phyloP scores from a whole-genome alignment of 64 coral and sea anemone genomes.

The Montipora capricornis region DNA sequence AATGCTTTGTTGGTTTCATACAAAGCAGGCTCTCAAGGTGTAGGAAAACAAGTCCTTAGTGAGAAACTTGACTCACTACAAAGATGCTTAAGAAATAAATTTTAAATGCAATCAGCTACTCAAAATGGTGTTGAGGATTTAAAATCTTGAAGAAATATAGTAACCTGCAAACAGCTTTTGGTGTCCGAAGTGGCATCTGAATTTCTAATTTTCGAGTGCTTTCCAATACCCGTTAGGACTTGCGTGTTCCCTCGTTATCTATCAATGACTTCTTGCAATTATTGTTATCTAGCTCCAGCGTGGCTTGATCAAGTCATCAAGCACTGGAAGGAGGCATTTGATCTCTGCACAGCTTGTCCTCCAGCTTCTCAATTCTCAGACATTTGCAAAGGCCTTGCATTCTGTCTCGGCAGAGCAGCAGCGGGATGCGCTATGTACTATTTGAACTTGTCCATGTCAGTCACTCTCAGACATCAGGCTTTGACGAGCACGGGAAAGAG shows the following conservation, averaged over 20 bases:
- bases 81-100: no score
- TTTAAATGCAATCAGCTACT: no score
- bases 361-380: slow-evolving; percentile 64
- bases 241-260: background rate
- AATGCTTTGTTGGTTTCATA: no score
- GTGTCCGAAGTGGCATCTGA: no score
- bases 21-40: no score
- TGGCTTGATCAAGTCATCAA: slow-evolving; percentile 49
- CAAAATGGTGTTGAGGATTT: no score
- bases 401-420: slow-evolving; percentile 69
- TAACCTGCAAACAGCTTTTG: no score
- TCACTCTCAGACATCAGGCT: slow-evolving; percentile 88
- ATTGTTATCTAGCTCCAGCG: slow-evolving; percentile 1
- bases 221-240: no score
- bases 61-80: no score
- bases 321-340: slow-evolving; percentile 71
- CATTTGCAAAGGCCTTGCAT: slow-evolving; percentile 65
- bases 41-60: no score
- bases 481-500: slow-evolving; percentile 80
- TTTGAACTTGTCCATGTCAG: slow-evolving; percentile 61
- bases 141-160: no score
- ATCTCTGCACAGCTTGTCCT: slow-evolving; percentile 71
- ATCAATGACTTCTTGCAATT: background rate
- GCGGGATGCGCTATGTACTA: slow-evolving; percentile 60
- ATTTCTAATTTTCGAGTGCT: no score